Evolutionary conservation across 1,140 invertebrate genomes (phyloP).

Genomic region (Drosophila guanche): DNA sequence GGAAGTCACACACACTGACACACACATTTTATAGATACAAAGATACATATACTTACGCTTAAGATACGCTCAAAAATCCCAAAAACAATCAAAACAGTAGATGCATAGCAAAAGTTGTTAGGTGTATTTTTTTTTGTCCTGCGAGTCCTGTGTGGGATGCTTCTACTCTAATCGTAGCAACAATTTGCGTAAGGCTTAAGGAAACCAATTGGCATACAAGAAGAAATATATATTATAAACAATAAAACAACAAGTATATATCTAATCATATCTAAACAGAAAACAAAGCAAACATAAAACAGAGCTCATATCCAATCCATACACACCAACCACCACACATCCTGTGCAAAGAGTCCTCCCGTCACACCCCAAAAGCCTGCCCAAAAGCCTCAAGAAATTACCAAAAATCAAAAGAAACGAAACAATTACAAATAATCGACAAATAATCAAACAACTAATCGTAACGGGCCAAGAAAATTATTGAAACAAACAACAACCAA

Average conservation of each 20-base stretch:
- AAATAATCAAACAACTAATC: constrained; percentile 9
- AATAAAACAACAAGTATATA: constrained; percentile 28
- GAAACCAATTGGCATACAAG: constrained; percentile 61
- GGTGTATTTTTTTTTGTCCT: constrained; percentile 21
- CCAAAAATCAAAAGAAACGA: constrained; percentile 49
- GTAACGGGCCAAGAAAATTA: constrained; percentile 29
- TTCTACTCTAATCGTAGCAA: constrained; percentile 40
- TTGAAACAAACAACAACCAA: constrained; percentile 16
- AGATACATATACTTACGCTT: not conserved
- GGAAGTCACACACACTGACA: not conserved
- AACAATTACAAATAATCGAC: constrained; percentile 22
- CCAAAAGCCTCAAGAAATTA: constrained; percentile 60
- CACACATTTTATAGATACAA: not conserved
- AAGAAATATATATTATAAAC: constrained; percentile 6
- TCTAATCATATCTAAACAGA: constrained; percentile 1
- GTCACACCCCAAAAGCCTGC: constrained; percentile 33
- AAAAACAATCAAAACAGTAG: not conserved
- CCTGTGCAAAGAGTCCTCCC: constrained; percentile 56
- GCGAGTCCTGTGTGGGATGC: constrained; percentile 3
- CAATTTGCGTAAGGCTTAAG: constrained; percentile 75
- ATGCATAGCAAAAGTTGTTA: constrained; percentile 2
- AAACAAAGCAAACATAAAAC: constrained; percentile 15
- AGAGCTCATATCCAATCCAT: constrained; percentile 42
- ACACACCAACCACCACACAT: constrained; percentile 42
- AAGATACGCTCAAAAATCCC: constrained; percentile 35